Evolutionary conservation across 2,797 vertebrate genomes (phyloP), one percentile per base, ranked within the genome.

Genomic region (Pteropus rufus): DNA sequence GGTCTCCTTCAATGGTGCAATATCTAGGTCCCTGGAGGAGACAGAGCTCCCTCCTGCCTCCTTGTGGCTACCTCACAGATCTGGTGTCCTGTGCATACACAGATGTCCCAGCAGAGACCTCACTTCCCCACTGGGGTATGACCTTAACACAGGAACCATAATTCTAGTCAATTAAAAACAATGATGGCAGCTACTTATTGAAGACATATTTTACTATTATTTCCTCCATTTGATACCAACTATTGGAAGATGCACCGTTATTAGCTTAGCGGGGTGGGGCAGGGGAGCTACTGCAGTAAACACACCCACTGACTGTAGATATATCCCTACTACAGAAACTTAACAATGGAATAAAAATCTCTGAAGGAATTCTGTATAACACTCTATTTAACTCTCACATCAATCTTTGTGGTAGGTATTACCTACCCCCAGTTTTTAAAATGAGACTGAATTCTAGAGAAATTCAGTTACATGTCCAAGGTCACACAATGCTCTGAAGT

Each of bases 381-480:
- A 9, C 7, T 69, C 49, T 58, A 60, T 79, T 62, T 73, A 58
- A 91, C 91, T 89, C 41, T 85, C 54, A 15, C 10, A 76, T 11
- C 62, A 93, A n/a, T 14, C 31, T 86, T 11, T 67, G 15, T 24
- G n/a, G 49, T 19, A 49, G 69, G n/a, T 44, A 77, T 83, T 16
- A 79, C 12, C 46, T 15, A 49, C 46, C 46, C 26, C 21, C 34
- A n/a, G 24, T 76, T 88, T 84, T 76, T 23, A 86, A 83, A 88
- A 80, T 7, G n/a, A 77, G 60, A 62, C 34, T 67, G 29, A 76
- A n/a, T 34, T 65, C 41, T 54, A 93, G 36, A 83, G 84, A 91
- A 76, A 87, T 82, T 70, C 69, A 77, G 36, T 9, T 31, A 21
- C 15, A 76, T 12, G 11, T 19, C 79, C 52, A 73, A 77, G 64